Conservation (phyloP, 2,797 vertebrate species). For the Melanotaenia boesemani region DNA sequence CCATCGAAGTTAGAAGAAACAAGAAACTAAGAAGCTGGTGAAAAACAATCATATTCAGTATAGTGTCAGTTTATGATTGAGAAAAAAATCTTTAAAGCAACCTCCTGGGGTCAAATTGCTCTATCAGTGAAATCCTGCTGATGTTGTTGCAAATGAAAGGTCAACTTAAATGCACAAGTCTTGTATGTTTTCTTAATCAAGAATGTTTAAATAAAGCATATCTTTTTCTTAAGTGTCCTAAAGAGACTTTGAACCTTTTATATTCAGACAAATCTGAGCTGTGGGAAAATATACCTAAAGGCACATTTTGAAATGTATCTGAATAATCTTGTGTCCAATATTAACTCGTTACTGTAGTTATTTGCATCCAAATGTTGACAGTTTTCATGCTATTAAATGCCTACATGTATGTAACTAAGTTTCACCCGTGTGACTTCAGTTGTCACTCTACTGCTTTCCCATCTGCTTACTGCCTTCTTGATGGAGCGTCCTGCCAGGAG, state of each 20-base stretch:
- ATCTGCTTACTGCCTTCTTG: conserved; percentile 56
- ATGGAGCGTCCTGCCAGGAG: conserved; percentile 54
- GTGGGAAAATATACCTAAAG: not conserved
- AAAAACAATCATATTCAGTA: not conserved
- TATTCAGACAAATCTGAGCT: conserved; percentile 10
- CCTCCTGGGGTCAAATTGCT: not conserved
- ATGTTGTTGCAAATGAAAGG: not conserved
- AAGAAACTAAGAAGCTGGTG: not conserved
- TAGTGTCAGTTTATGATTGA: not conserved
- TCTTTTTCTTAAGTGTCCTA: conserved; percentile 3
- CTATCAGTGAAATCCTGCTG: conserved; percentile 1
- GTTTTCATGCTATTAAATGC: conserved; percentile 1
- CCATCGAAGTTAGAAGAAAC: not conserved
- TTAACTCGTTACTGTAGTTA: conserved; percentile 2
- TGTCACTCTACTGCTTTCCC: conserved; percentile 34
- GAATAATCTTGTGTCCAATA: not conserved
- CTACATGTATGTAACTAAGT: conserved; percentile 28
- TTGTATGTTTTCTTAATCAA: not conserved
- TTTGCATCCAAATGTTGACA: not conserved
- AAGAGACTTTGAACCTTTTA: conserved; percentile 6
- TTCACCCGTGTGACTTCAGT: conserved; percentile 20
- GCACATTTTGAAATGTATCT: conserved; percentile 1
- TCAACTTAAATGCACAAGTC: not conserved
- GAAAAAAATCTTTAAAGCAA: not conserved
- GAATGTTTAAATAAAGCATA: not conserved